These are phyloP conservation scores for Beaufortia kweichowensis DNA, from an alignment of 2,113 vertebrate genomes.

Conservation along the genomic window DNA sequence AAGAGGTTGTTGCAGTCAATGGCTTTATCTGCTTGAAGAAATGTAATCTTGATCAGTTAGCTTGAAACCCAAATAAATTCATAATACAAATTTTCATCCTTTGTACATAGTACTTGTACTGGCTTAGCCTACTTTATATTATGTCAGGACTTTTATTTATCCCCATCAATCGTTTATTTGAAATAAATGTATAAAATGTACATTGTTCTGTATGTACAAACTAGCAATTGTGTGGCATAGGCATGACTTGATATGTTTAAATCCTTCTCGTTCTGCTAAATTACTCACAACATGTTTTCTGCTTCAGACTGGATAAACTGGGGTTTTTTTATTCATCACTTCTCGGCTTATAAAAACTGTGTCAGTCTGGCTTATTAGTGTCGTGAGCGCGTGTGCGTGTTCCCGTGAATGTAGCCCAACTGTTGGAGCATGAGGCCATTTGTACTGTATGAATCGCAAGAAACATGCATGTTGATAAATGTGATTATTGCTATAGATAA, in stretches of 20 bases:
- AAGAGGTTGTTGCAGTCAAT: neutral
- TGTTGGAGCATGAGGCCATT: neutral
- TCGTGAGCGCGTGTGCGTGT: neutral
- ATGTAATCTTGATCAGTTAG: neutral
- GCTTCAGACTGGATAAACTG: conserved; percentile 31
- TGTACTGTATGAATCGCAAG: neutral
- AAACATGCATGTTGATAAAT: neutral
- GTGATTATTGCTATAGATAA: no score
- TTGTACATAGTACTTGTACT: no score
- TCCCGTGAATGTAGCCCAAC: neutral
- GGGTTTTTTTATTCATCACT: neutral
- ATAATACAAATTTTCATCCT: no score
- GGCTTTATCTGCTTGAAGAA: neutral
- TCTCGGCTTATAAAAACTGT: conserved; percentile 22
- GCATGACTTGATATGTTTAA: conserved; percentile 19
- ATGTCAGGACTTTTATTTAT: neutral
- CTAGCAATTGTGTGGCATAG: neutral
- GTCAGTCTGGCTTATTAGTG: conserved; percentile 26
- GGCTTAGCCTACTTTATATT: neutral
- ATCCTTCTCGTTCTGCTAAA: conserved; percentile 19
- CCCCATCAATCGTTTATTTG: conserved; percentile 2
- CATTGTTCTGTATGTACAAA: neutral
- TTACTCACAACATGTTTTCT: conserved; percentile 20
- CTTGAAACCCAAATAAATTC: no score
- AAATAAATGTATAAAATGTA: neutral